These are phyloP conservation scores for Leptocoma aspasia DNA, from an alignment of 2,113 vertebrate genomes.

Conservation along the genomic window DNA sequence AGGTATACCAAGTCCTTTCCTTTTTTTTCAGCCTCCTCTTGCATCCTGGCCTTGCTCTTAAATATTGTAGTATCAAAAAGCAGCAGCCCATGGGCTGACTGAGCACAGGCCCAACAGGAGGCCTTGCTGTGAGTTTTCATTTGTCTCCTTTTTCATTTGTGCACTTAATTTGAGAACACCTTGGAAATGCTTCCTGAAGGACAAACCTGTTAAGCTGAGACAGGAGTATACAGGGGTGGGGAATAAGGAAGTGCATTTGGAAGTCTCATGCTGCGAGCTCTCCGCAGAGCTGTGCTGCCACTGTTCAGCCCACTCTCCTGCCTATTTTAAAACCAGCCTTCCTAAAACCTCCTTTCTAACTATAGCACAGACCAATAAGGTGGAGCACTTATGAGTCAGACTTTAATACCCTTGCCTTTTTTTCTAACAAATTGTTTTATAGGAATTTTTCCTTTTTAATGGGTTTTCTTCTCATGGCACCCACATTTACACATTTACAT, in stretches of 20 bases:
- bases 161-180: not conserved
- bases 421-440: not conserved
- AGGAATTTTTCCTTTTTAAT: not conserved
- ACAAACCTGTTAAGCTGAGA: not conserved
- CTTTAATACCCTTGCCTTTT: not conserved
- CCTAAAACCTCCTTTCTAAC: not conserved
- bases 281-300: not conserved
- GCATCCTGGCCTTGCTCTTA: not conserved
- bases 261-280: not conserved
- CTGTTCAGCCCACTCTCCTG: not conserved
- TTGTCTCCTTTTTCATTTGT: not conserved
- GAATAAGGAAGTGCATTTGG: not conserved
- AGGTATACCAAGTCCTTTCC: not conserved
- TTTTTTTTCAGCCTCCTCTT: not conserved
- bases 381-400: not conserved
- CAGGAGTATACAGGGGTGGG: not conserved
- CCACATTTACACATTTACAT: too few relatives aligned
- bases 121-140: not conserved
- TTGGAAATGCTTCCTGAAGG: not conserved
- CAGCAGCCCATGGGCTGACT: not conserved
- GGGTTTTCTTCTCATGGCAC: not conserved
- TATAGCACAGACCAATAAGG: not conserved
- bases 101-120: accelerated
- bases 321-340: not conserved
- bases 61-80: not conserved